These are phyloP conservation scores for Eutolmus rufibarbis DNA, from an alignment of 2,888 invertebrate genomes.

Conservation along the genomic window DNA sequence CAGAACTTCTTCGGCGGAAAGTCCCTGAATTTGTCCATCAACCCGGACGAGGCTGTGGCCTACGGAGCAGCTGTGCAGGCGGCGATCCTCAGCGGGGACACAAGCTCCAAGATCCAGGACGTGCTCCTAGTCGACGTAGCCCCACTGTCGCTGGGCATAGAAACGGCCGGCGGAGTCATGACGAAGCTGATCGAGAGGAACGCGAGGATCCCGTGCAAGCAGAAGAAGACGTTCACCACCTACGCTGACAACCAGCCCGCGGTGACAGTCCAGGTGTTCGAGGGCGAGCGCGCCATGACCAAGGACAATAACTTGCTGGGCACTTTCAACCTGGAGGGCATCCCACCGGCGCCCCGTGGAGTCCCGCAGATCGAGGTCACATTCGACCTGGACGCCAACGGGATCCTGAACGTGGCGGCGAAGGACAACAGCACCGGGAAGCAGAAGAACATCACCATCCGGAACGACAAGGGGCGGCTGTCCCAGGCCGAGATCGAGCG, in stretches of 20 bases:
- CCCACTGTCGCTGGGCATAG: constrained; percentile 71
- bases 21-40: constrained; percentile 73
- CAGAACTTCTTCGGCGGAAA: constrained; percentile 77
- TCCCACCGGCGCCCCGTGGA: constrained; percentile 87
- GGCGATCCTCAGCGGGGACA: constrained; percentile 71
- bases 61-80: constrained; percentile 77
- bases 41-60: constrained; percentile 79
- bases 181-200: constrained; percentile 75
- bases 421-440: constrained; percentile 70
- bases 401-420: constrained; percentile 87
- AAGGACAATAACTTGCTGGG: constrained; percentile 91
- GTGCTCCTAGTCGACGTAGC: constrained; percentile 72
- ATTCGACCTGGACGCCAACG: constrained; percentile 84
- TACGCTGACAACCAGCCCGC: constrained; percentile 80
- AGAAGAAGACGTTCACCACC: constrained; percentile 75
- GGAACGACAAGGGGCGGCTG: constrained; percentile 78
- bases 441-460: constrained; percentile 77
- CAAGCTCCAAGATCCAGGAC: constrained; percentile 74
- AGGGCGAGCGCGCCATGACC: constrained; percentile 85
- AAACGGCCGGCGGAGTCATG: constrained; percentile 77
- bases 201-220: constrained; percentile 66
- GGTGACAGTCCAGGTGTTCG: constrained; percentile 74
- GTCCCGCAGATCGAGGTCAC: constrained; percentile 85
- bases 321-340: constrained; percentile 92
- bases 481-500: constrained; percentile 80